These are phyloP conservation scores for Plectropomus leopardus DNA, from an alignment of 2,113 vertebrate species.

Conservation along the genomic window DNA sequence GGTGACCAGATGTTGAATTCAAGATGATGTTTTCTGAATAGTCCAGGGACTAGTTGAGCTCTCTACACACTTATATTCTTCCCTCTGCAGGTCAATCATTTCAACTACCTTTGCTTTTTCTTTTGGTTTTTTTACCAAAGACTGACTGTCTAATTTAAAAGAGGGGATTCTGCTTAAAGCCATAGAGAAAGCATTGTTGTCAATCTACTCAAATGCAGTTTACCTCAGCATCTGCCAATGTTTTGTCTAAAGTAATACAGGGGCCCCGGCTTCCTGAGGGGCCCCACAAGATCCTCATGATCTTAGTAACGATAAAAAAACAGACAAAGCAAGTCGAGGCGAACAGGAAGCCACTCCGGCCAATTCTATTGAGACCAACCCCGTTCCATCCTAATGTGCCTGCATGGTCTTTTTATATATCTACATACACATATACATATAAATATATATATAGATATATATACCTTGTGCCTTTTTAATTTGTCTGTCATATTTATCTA, in stretches of 20 bases:
- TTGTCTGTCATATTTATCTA: constrained; percentile 78
- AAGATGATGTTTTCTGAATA: background rate
- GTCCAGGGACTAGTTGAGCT: background rate
- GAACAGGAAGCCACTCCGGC: constrained; percentile 37
- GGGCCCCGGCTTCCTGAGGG: background rate
- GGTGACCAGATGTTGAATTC: constrained; percentile 50
- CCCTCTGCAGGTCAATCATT: constrained; percentile 47
- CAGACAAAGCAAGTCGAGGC: constrained; percentile 9
- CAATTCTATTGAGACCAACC: constrained; percentile 64
- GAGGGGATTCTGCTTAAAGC: constrained; percentile 53
- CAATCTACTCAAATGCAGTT: constrained; percentile 44
- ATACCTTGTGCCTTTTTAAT: constrained; percentile 83
- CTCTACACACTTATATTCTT: background rate
- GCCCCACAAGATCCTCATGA: background rate
- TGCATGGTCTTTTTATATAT: constrained; percentile 77
- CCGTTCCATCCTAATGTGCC: constrained; percentile 79
- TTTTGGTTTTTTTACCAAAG: constrained; percentile 75
- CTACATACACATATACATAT: constrained; percentile 15
- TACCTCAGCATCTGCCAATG: constrained; percentile 70
- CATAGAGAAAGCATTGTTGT: constrained; percentile 56
- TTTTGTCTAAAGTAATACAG: constrained; percentile 40
- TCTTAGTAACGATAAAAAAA: constrained; percentile 38
- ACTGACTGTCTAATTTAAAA: constrained; percentile 27
- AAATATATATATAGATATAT: constrained; percentile 54
- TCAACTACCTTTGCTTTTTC: constrained; percentile 23